A percentile compares a stretch with the other conserved stretches of the same genome.
phyloP scores from a whole-genome alignment of 2,888 invertebrate species.

The Blastobasis lacticolella region DNA sequence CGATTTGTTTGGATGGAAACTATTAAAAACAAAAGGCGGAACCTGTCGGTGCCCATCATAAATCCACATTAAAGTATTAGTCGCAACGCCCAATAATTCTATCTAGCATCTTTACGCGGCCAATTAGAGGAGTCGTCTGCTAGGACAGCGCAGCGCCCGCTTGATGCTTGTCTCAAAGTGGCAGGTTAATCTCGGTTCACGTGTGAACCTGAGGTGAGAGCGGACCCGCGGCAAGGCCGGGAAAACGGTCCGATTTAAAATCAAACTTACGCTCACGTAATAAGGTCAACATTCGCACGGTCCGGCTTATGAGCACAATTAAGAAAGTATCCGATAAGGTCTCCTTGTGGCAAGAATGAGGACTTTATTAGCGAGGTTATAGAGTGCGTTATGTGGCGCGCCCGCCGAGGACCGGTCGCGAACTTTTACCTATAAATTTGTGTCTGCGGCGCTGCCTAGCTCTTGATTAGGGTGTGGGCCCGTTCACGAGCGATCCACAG shows the following conservation, averaged over 20 bases:
- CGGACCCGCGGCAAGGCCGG: conserved; percentile 70
- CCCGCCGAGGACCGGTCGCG: conserved; percentile 58
- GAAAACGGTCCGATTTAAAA: conserved; percentile 46
- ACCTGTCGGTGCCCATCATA: conserved; percentile 51
- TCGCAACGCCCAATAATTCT: conserved; percentile 56
- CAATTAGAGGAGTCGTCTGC: conserved; percentile 54
- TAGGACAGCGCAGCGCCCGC: conserved; percentile 39
- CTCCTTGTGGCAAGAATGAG: conserved; percentile 30
- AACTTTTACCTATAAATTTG: conserved; percentile 75
- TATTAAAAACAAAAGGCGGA: conserved; percentile 50
- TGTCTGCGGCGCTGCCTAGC: conserved; percentile 61
- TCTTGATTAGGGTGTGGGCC: conserved; percentile 32
- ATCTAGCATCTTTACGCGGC: conserved; percentile 45
- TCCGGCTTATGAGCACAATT: conserved; percentile 55
- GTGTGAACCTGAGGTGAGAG: conserved; percentile 72
- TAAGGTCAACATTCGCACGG: conserved; percentile 60
- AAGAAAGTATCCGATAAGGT: conserved; percentile 70
- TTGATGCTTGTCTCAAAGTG: conserved; percentile 50
- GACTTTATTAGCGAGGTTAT: conserved; percentile 33
- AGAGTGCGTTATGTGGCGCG: conserved; percentile 38
- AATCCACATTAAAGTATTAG: conserved; percentile 58
- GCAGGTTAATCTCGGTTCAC: conserved; percentile 70
- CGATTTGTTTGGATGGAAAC: conserved; percentile 16
- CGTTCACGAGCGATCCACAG: conserved; percentile 27
- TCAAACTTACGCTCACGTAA: conserved; percentile 41